Evolutionary conservation across 2,888 invertebrate species (phyloP), one percentile per base, ranked within the genome.

Genomic region (Mythimna loreyi): DNA sequence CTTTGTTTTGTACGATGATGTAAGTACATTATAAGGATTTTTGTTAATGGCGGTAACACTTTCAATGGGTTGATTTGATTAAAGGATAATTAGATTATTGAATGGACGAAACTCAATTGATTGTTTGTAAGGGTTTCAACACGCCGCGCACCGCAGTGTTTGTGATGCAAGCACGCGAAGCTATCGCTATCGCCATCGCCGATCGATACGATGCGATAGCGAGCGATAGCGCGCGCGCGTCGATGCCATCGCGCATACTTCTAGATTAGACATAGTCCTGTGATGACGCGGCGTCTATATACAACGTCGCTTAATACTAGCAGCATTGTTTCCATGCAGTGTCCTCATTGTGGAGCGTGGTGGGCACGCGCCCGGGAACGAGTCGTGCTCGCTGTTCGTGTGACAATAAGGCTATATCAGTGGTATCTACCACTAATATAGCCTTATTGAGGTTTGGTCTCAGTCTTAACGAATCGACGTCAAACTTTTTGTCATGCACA

Each of bases 121-220:
- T 43, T 30, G 40, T 33, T 33, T 25, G 33, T 21, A 5, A 33
- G 43, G 8, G 19, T 52, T 28, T 45, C 9, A 40, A 2, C 25
- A 19, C 58, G 28, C 67, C 33, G 13, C 28, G 21, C 64, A 11
- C 13, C 40, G 40, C 13, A 16, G 36, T 30, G 28, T 19, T 40
- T 25, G 33, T 71, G 75, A 71, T 56, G 75, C 67, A 71, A 71
- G 55, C 67, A 67, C 56, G 55, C 60, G 58, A 3, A 13, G 60
- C 52, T 60, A 36, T 47, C 50, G 33, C 19, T 63, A 57, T 47
- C 79, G 74, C 16, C 49, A 47, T 62, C 62, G 19, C 40, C 30
- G 61, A 61, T 75, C 76, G 75, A 75, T 75, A 45, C 49, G 75
- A 69, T 64, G 60, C 53, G 80, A 80, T 80, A 74, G 43, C 43